These are phyloP conservation scores for Neolamprologus hecqui DNA, from an alignment of 2,113 vertebrate species.

Conservation along the genomic window DNA sequence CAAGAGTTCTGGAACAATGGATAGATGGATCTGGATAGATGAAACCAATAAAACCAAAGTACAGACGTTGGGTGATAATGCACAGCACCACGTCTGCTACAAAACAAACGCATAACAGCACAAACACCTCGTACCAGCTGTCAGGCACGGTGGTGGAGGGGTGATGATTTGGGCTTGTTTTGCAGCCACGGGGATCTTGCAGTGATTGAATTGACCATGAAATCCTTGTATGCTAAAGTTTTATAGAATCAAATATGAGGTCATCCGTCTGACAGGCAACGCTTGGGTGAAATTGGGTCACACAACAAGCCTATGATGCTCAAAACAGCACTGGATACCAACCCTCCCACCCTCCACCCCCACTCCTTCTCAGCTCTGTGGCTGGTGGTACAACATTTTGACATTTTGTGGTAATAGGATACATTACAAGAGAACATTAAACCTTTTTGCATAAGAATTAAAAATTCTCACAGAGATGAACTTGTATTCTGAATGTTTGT, in stretches of 20 bases:
- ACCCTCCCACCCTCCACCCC: not conserved
- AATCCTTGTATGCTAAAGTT: not conserved
- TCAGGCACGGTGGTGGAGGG: not conserved
- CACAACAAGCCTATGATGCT: not conserved
- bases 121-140: not conserved
- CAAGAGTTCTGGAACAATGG: not conserved
- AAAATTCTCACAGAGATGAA: not conserved
- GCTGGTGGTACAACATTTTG: not conserved
- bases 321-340: not conserved
- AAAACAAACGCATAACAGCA: not conserved
- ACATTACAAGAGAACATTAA: not conserved
- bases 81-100: not conserved
- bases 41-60: not conserved
- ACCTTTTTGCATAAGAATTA: not conserved
- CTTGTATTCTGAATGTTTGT: not conserved
- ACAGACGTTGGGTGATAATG: not conserved
- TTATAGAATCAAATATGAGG: not conserved
- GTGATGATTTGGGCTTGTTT: not conserved
- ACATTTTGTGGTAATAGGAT: not conserved
- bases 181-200: not conserved
- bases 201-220: not conserved
- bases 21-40: not conserved
- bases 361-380: not conserved
- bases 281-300: not conserved
- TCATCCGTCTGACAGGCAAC: not conserved